A percentile compares a stretch with the other conserved stretches of the same genome.
Evolutionary conservation across 2,797 vertebrate species (phyloP).

Genomic region (Parambassis ranga): DNA sequence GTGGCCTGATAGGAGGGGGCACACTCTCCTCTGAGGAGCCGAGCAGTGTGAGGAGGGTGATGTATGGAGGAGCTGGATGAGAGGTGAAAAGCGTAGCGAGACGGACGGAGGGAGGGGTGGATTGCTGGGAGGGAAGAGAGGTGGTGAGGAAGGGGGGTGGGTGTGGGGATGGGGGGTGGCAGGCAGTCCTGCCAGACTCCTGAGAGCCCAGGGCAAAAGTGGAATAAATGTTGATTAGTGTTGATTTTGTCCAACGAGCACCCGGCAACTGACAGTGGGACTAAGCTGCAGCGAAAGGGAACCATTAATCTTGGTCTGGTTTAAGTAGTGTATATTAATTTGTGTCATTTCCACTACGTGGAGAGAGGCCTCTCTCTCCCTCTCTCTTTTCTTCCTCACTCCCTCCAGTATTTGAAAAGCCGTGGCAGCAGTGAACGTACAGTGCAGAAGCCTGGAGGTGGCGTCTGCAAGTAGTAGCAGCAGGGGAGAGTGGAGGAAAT

Average conservation of each 20-base stretch:
- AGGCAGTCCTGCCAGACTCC: conserved; percentile 83
- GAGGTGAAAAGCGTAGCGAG: conserved; percentile 95
- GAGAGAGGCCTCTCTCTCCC: conserved; percentile 85
- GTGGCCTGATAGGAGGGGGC: conserved; percentile 85
- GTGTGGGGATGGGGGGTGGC: conserved; percentile 54
- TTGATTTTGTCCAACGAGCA: conserved; percentile 97
- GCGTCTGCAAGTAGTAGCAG: conserved; percentile 86
- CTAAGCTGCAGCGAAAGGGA: conserved; percentile 97
- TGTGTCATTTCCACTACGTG: conserved; percentile 99
- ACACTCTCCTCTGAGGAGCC: conserved; percentile 79
- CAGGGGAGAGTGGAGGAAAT: conserved; percentile 88
- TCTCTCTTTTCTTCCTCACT: conserved; percentile 37
- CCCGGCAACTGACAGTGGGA: conserved; percentile 95
- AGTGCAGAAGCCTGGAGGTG: conserved; percentile 74
- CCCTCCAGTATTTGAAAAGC: conserved; percentile 74
- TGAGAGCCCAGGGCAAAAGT: conserved; percentile 97
- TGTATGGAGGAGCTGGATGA: conserved; percentile 92
- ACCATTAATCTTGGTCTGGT: conserved; percentile 99
- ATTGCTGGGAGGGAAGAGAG: conserved; percentile 62
- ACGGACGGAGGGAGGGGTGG: conserved; percentile 75
- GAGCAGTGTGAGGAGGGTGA: conserved; percentile 85
- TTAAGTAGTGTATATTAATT: conserved; percentile 99
- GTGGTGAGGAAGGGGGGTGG: conserved; percentile 50
- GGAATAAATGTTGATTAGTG: conserved; percentile 99
- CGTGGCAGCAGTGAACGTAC: conserved; percentile 71